Evolutionary conservation across 2,797 vertebrate species (phyloP), one percentile per base, ranked within the genome.

Genomic region (Helicolenus hilgendorfi): DNA sequence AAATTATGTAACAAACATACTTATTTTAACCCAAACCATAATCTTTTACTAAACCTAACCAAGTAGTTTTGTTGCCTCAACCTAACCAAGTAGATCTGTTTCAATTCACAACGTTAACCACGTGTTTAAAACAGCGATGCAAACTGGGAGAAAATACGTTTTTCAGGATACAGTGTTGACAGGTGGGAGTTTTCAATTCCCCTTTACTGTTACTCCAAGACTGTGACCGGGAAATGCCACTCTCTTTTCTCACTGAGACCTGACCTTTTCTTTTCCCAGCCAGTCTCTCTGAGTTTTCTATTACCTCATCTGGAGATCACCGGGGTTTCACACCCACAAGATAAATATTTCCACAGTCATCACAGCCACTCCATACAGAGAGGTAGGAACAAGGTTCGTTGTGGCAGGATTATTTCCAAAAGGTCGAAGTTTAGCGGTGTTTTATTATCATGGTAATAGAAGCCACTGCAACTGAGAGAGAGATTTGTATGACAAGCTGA

Each of bases 341-440:
- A 92, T 84, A 92, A 82, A 94, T 92, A 87, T 92, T 89, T 79
- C 62, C 74, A 64, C 78, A 58, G 62, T 80, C 74, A 83, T 88
- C 81, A 49, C 29, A 77, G 70, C 26, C n/a, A 55, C 59, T 77
- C 73, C 24, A 38, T 14, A 31, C 55, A 77, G 53, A 77, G 15
- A 38, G 20, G 20, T 2, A 75, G 27, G 20, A 75, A 15, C 56
- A 2, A 1, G 31, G 13, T 58, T 35, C 8, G 4, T 77, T 6
- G 18, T 36, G 10, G 38, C 15, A 59, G 20, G 64, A 56, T 49
- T 35, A 7, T 78, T 72, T 78, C n/a, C 35, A 45, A 63, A 74
- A 55, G 27, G 36, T 68, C 22, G 1, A 63, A 67, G 55, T 49
- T 64, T 35, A 29, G 26, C 38, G 15, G 58, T 10, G 13, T 58